A percentile compares a stretch with the other conserved stretches of the same genome.
Conservation (phyloP, 2,888 invertebrate species). For the Drosophila eohydei region DNA sequence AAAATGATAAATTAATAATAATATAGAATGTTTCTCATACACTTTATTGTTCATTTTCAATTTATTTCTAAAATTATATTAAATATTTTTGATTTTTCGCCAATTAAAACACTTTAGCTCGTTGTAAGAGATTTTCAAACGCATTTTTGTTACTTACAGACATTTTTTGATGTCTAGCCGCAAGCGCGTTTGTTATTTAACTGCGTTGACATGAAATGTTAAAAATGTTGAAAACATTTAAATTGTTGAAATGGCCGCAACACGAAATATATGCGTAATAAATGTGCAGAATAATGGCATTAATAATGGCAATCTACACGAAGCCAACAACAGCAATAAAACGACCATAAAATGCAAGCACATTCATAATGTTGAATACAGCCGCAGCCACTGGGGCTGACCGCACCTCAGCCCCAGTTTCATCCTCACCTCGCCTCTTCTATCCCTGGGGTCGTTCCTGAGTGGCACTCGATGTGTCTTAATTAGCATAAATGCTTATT, state of each 20-base stretch:
- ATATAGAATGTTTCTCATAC: not conserved
- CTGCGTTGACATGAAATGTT: slow-evolving; percentile 33
- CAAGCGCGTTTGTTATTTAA: slow-evolving; percentile 22
- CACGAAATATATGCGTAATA: slow-evolving; percentile 54
- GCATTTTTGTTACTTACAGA: not conserved
- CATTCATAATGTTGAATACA: slow-evolving; percentile 46
- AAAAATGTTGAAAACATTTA: slow-evolving; percentile 23
- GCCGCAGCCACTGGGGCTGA: slow-evolving; percentile 39
- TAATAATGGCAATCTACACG: slow-evolving; percentile 65
- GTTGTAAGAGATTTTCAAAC: not conserved
- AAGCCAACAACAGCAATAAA: slow-evolving; percentile 71
- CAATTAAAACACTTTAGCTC: not conserved
- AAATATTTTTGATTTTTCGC: not conserved
- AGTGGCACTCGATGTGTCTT: slow-evolving; percentile 68
- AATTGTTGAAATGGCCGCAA: slow-evolving; percentile 51
- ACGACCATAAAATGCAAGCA: slow-evolving; percentile 70
- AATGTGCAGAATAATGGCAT: slow-evolving; percentile 66
- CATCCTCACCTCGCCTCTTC: not conserved
- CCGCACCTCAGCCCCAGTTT: slow-evolving; percentile 2
- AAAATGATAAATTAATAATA: not conserved
- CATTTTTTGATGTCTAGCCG: slow-evolving; percentile 15
- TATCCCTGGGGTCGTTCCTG: slow-evolving; percentile 3
- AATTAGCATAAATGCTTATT: slow-evolving; percentile 73
- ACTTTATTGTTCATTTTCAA: not conserved
- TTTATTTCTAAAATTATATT: not conserved